A percentile compares a stretch with the other conserved stretches of the same genome.
Conservation (phyloP, 1,140 invertebrate species). For the Meloidogyne exigua region DNA sequence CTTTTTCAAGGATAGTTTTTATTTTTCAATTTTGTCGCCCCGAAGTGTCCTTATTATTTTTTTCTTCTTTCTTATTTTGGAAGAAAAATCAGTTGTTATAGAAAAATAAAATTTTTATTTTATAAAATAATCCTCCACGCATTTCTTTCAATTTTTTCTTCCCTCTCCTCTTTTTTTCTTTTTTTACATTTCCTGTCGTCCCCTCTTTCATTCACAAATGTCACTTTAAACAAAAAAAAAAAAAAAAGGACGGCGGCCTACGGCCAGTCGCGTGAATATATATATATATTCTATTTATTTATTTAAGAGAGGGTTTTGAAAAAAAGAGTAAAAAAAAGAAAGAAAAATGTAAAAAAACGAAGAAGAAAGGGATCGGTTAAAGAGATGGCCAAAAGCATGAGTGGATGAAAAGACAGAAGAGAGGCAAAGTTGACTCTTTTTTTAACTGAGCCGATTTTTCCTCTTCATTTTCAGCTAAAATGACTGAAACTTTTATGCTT, state of each 20-base stretch:
- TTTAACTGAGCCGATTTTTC: neutral
- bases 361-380: constrained; percentile 3
- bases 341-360: neutral
- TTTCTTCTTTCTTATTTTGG: no score
- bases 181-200: neutral
- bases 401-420: neutral
- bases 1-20: neutral
- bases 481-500: neutral
- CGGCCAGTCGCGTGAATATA: neutral
- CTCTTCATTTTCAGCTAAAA: neutral
- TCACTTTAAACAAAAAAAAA: neutral
- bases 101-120: no score
- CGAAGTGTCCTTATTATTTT: no score
- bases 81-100: no score
- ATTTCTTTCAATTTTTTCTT: no score
- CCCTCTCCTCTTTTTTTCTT: neutral
- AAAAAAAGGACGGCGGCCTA: neutral
- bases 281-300: no score
- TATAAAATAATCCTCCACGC: no score
- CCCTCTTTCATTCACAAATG: neutral
- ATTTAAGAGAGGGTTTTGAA: neutral
- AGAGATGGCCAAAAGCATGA: constrained; percentile 2
- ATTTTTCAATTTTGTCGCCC: no score
- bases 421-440: neutral
- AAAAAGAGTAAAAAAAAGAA: neutral